Base-by-base conservation (phyloP, 2,797 vertebrate species). In the Anniella stebbinsi region DNA sequence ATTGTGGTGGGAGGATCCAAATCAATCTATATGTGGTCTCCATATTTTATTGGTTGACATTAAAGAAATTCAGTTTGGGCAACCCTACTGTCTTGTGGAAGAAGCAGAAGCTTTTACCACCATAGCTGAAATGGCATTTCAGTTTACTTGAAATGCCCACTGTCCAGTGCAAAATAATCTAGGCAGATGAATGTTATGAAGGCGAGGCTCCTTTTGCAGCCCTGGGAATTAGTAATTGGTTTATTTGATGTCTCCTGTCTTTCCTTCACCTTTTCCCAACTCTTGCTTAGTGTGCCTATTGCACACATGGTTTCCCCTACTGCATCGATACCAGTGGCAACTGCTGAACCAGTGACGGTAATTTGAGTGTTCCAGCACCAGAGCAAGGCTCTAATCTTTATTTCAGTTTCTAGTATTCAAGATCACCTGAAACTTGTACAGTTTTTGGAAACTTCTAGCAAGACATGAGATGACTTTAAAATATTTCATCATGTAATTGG, bases 381-480 rank as follows among this genome's bases (percentile, higher is more conserved):
- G 17, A 38, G 38, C 17, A 75, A 80, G 1, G 7, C n/a, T 38
- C 36, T 4, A 1, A 0, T 0, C 0, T 75, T 54, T 66, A 73
- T 80, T 63, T 51, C 0, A 0, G 38, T 69, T 38, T 77, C 54
- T 0, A 0, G 25, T 72, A 60, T 15, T 45, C 60, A 66, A 11
- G 21, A 0, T 75, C 73, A 45, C 0, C 1, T 23, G 82, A 60
- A 63, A 28, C 66, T 78, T 63, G 28, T 18, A 67, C 33, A 76
- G 25, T 80, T 51, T 60, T 75, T 36, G 30, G 77, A 66, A 51
- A 13, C 2, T 4, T 18, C 0, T 0, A 12, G 28, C 33, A 73
- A 54, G 33, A 0, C n/a, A 2, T n/a, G n/a, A 80, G 88, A 33
- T 80, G 33, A 3, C 1, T 13, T 17, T 12, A 77, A 87, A 75